phyloP scores from a whole-genome alignment of 53 echinoderm and acorn worm genomes.

The Echinarachnius parma region DNA sequence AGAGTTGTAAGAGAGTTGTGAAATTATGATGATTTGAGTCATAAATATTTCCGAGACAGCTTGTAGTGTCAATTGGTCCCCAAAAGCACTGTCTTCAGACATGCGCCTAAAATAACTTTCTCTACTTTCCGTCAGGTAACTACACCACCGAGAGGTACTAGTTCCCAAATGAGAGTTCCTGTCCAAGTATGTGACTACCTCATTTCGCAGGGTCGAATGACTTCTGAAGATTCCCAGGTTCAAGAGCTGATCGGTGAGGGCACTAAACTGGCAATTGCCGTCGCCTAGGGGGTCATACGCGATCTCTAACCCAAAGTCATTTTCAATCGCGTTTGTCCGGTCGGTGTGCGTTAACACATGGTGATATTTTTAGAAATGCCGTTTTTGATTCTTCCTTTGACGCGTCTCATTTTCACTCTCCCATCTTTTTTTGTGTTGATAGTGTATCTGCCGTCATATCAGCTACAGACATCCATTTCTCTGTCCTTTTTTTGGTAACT shows the following conservation, averaged over 20 bases:
- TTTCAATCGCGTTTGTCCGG: slow-evolving; percentile 9
- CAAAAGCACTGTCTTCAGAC: slow-evolving; percentile 22
- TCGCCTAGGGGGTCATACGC: slow-evolving; percentile 18
- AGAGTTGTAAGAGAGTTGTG: too few species aligned
- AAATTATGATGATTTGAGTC: slow-evolving; percentile 10
- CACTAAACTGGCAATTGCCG: slow-evolving; percentile 41
- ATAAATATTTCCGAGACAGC: slow-evolving; percentile 23
- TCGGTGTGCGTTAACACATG: not conserved
- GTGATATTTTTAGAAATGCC: slow-evolving; percentile 14
- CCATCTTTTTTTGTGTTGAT: slow-evolving; percentile 16
- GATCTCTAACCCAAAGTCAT: slow-evolving; percentile 18
- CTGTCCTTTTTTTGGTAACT: not conserved
- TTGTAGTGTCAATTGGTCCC: slow-evolving; percentile 35
- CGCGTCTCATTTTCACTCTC: slow-evolving; percentile 17
- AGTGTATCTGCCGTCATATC: slow-evolving; percentile 22
- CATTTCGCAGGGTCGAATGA: slow-evolving; percentile 21
- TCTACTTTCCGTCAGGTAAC: slow-evolving; percentile 7
- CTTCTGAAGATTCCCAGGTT: slow-evolving; percentile 17
- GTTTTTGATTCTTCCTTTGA: slow-evolving; percentile 2
- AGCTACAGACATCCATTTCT: slow-evolving; percentile 28
- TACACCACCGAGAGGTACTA: slow-evolving; percentile 22
- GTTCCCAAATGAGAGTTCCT: slow-evolving; percentile 19
- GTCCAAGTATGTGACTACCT: slow-evolving; percentile 27
- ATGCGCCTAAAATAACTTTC: slow-evolving; percentile 24
- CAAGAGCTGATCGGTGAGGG: slow-evolving; percentile 17